Evolutionary conservation across 2,113 vertebrate species (phyloP), one percentile per base, ranked within the genome.

Genomic region (Indicator maculatus): DNA sequence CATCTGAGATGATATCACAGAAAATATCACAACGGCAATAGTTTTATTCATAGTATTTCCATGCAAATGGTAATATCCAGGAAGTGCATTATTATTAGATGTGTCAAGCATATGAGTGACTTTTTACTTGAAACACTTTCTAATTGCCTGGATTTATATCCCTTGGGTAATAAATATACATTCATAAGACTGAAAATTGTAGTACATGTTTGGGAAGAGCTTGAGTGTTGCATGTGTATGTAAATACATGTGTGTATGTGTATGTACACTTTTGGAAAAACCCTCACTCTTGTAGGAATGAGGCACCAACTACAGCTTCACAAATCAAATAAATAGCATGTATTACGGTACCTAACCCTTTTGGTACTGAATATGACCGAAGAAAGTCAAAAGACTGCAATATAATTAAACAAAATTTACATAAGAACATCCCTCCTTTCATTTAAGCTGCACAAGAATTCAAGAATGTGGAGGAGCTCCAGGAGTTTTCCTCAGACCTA

Each of bases 191-290:
- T 38, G 18, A 33, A 65, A 82, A 39, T 5, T 26, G 5, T 33
- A 28, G 7, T n/a, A 58, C 72, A 16, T 59, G 21, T 78, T 73
- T 70, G 16, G 9, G 15, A 24, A 85, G 19, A 76, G 12, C 52
- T 90, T 16, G 50, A 12, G 6, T 21, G 12, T 55, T 86, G 19
- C 7, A 5, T 28, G 19, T 60, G 13, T 64, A 2, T 53, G 5
- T 45, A 5, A 50, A 11, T 33, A 6, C 26, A 0, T 8, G 0
- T 13, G 3, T 18, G 3, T 15, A 2, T 9, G 5, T 45, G 2
- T 18, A 8, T 2, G 7, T 9, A 30, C 8, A 24, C 11, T 33
- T 69, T 4, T 65, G 66, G 69, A 92, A 83, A 82, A 76, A 4
- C 2, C 31, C 13, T 72, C 12, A 65, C 5, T 30, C 16, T 11